Evolutionary conservation across 2,888 invertebrate genomes (phyloP), one percentile per base, ranked within the genome.

Genomic region (Eupithecia pulchellata): DNA sequence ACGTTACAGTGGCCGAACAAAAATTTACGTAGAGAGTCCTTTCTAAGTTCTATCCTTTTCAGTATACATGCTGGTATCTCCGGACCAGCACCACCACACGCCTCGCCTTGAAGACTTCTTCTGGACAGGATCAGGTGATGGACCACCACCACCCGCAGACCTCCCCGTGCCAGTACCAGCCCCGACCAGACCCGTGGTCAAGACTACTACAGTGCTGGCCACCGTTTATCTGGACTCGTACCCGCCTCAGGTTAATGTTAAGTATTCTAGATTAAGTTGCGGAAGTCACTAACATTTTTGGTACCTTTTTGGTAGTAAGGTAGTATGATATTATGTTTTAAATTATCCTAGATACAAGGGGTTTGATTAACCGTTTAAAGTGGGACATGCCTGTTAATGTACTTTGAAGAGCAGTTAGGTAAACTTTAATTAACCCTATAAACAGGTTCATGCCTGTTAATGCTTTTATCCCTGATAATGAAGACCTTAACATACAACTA

Each of bases 121-220:
- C 88, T 98, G 98, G 98, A 97, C 97, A 0, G 98, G 98, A 0
- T 97, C 97, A 0, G 98, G 98, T 0, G 98, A 98, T 84, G 97
- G 97, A 0, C 96, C 96, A 0, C 95, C 96, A 11, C 95, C 95
- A 0, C 95, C 90, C 82, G 94, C 94, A 78, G 95, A 91, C 81
- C 92, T 92, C 60, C 95, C 95, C 69, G 86, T 80, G 73, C 86
- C 93, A 2, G 75, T 81, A 1, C 87, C 91, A 4, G 89, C 83
- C 83, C 92, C 93, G 0, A 82, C 91, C 9, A 90, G 90, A 9
- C 92, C 95, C 0, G 94, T 96, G 11, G 95, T 96, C 55, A 95
- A 95, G 63, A 96, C 96, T 13, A 96, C 96, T 74, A 97, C 97
- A 0, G 95, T 97, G 1, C 93, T 96, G 62, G 96, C 96, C 60